Evolutionary conservation across 2,888 invertebrate species (phyloP).

Genomic region (Spicauda simplicius): DNA sequence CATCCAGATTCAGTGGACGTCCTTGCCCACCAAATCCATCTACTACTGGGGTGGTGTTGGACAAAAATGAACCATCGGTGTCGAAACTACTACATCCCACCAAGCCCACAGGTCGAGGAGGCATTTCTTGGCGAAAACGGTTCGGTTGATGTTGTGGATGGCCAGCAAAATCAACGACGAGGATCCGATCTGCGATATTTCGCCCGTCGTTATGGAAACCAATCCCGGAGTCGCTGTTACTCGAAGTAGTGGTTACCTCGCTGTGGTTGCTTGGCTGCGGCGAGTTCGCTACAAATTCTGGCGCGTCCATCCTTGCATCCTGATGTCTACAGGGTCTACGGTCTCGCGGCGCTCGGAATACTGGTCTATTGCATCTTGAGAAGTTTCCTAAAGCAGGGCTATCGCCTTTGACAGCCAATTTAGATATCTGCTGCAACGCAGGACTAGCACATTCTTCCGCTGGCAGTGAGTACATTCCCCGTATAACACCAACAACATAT

Average conservation of each 20-base stretch:
- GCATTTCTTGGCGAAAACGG: conserved; percentile 65
- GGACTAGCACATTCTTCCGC: conserved; percentile 73
- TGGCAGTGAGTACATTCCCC: conserved; percentile 89
- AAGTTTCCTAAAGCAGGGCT: conserved; percentile 75
- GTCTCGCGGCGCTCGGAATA: conserved; percentile 66
- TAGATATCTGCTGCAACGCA: conserved; percentile 72
- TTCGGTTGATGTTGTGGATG: conserved; percentile 62
- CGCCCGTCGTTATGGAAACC: conserved; percentile 96
- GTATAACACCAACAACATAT: conserved; percentile 89
- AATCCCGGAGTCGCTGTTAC: conserved; percentile 97
- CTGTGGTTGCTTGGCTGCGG: conserved; percentile 94
- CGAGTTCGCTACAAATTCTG: conserved; percentile 88
- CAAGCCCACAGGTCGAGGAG: conserved; percentile 68
- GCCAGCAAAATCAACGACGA: conserved; percentile 90
- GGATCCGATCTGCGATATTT: conserved; percentile 91
- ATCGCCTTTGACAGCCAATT: conserved; percentile 72
- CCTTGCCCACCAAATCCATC: conserved; percentile 81
- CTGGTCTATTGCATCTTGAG: conserved; percentile 65
- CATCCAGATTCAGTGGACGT: conserved; percentile 73
- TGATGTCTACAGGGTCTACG: conserved; percentile 67
- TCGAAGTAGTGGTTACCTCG: conserved; percentile 92
- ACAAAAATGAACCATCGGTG: conserved; percentile 74
- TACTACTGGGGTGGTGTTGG: conserved; percentile 79
- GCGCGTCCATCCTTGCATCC: conserved; percentile 68
- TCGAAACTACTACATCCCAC: conserved; percentile 77